Evolutionary conservation across 2,797 vertebrate species (phyloP).

Genomic region (Coilia nasus): DNA sequence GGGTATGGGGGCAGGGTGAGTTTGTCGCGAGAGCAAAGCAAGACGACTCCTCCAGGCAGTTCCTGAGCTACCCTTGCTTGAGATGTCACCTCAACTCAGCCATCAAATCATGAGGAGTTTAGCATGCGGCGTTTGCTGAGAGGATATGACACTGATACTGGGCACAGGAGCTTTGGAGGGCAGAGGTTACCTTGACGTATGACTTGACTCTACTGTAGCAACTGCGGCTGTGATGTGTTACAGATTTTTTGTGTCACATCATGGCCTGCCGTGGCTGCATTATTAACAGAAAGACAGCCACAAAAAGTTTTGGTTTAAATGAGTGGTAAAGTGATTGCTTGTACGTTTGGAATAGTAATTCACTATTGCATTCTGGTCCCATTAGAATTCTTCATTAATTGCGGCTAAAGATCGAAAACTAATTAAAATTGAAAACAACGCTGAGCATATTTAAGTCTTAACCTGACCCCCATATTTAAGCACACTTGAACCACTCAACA

Average conservation of each 20-base stretch:
- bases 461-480: conserved; percentile 11
- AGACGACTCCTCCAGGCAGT: conserved; percentile 32
- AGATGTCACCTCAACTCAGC: conserved; percentile 39
- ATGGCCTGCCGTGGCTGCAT: too few relatives aligned
- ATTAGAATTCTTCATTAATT: not conserved
- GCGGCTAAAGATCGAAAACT: conserved; percentile 1
- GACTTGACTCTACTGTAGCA: not conserved
- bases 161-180: not conserved
- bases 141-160: not conserved
- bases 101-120: conserved; percentile 40
- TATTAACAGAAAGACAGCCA: not conserved
- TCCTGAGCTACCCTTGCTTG: conserved; percentile 42
- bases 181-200: not conserved
- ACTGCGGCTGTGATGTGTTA: not conserved
- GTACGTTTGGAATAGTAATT: not conserved
- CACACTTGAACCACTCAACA: conserved; percentile 18
- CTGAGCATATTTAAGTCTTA: not conserved
- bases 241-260: not conserved
- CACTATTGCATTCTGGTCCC: not conserved
- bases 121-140: not conserved
- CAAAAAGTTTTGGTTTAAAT: not conserved
- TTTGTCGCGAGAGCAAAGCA: conserved; percentile 27
- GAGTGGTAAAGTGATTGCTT: not conserved
- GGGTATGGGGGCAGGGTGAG: conserved; percentile 9
- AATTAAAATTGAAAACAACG: conserved; percentile 13